These are phyloP conservation scores for Cinclus mexicanus DNA, from an alignment of 2,113 vertebrate species.

Conservation along the genomic window DNA sequence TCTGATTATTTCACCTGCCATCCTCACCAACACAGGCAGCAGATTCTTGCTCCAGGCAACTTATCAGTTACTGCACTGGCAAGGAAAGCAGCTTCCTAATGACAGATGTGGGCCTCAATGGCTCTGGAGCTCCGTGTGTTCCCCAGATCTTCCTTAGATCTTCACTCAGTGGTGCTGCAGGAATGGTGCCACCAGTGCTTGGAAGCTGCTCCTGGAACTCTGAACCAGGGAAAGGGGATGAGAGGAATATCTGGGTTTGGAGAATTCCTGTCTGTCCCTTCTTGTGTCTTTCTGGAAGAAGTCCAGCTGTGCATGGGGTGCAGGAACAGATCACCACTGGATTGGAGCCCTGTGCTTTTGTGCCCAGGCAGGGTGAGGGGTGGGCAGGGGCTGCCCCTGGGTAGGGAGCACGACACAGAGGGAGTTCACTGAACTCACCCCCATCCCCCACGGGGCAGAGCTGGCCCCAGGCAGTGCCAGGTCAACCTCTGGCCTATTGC, in stretches of 20 bases:
- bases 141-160: rapidly evolving
- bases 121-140: rapidly evolving
- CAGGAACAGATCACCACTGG: rapidly evolving
- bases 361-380: background rate
- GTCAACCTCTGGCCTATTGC: background rate
- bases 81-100: background rate
- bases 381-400: background rate
- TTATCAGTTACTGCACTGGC: background rate
- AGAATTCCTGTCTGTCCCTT: background rate
- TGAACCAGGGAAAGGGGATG: background rate
- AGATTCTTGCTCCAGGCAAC: background rate
- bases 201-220: rapidly evolving
- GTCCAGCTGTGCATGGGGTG: rapidly evolving
- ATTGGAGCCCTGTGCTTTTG: rapidly evolving
- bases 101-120: rapidly evolving
- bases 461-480: background rate
- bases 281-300: too few species aligned
- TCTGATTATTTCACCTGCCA: background rate
- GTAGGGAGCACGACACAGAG: rapidly evolving
- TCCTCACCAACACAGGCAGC: background rate
- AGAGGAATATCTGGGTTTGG: rapidly evolving
- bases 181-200: rapidly evolving
- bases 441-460: rapidly evolving
- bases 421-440: rapidly evolving
- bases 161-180: rapidly evolving